These are phyloP conservation scores for Gymnocephalus cernua DNA, from an alignment of 2,113 vertebrate genomes.

Conservation along the genomic window DNA sequence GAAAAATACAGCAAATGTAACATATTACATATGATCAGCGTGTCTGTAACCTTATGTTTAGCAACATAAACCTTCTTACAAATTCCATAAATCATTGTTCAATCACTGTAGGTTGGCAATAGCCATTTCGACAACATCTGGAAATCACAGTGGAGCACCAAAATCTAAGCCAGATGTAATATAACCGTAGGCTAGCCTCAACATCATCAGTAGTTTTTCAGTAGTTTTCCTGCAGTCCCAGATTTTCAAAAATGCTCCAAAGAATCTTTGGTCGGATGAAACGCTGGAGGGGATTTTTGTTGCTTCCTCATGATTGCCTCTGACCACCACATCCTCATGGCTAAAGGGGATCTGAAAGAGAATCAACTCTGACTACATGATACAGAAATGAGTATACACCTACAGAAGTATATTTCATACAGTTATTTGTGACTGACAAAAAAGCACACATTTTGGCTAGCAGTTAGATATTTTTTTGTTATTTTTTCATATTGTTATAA, in stretches of 20 bases:
- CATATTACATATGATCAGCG: not conserved
- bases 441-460: too few relatives aligned
- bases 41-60: not conserved
- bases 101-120: not conserved
- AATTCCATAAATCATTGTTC: not conserved
- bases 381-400: not conserved
- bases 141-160: constrained; percentile 25
- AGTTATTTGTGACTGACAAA: too few relatives aligned
- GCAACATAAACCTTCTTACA: not conserved
- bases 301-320: constrained; percentile 45
- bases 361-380: too few relatives aligned
- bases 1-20: not conserved
- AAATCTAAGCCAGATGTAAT: constrained; percentile 15
- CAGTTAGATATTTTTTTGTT: too few relatives aligned
- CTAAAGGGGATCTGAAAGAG: constrained; percentile 33
- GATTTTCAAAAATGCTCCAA: constrained; percentile 35
- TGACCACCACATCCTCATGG: constrained; percentile 38
- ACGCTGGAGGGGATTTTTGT: constrained; percentile 45
- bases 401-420: not conserved
- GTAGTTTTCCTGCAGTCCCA: constrained; percentile 41
- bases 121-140: not conserved
- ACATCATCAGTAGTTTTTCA: constrained; percentile 34
- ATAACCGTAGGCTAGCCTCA: constrained; percentile 36
- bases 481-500: too few relatives aligned
- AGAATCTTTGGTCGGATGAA: constrained; percentile 41